phyloP scores from a whole-genome alignment of 2,797 vertebrate species.

The Delichon dasypus region DNA sequence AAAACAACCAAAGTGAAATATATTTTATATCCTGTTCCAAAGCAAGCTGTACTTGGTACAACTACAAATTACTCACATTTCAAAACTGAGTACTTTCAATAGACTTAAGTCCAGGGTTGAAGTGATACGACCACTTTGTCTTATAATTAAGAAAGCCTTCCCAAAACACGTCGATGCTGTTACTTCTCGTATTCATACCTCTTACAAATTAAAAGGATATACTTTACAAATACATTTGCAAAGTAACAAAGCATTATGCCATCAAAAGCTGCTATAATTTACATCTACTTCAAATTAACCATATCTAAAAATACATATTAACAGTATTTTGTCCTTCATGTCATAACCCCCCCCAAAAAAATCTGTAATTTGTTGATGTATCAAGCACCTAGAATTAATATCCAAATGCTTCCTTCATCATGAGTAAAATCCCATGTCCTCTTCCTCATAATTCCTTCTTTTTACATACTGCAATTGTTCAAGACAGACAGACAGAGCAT shows the following conservation, averaged over 20 bases:
- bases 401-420: not conserved
- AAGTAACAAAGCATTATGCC: not conserved
- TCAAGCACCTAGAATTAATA: not conserved
- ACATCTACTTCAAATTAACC: not conserved
- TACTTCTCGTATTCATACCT: not conserved
- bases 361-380: not conserved
- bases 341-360: not conserved
- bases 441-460: not conserved
- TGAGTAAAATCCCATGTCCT: not conserved
- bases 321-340: not conserved
- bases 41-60: not conserved
- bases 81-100: not conserved
- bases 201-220: not conserved
- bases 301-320: not conserved
- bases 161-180: not conserved
- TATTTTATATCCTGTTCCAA: fast-evolving
- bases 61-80: not conserved
- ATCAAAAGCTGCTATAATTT: not conserved
- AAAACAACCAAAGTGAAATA: not conserved
- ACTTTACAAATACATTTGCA: not conserved
- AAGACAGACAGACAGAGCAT: not conserved
- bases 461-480: not conserved
- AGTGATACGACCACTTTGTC: not conserved
- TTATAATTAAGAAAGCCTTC: not conserved
- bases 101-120: not conserved